Percentiles rank a stretch among this genome's conserved stretches.
phyloP scores from a whole-genome alignment of 2,797 vertebrate genomes.

The Spea hammondii region DNA sequence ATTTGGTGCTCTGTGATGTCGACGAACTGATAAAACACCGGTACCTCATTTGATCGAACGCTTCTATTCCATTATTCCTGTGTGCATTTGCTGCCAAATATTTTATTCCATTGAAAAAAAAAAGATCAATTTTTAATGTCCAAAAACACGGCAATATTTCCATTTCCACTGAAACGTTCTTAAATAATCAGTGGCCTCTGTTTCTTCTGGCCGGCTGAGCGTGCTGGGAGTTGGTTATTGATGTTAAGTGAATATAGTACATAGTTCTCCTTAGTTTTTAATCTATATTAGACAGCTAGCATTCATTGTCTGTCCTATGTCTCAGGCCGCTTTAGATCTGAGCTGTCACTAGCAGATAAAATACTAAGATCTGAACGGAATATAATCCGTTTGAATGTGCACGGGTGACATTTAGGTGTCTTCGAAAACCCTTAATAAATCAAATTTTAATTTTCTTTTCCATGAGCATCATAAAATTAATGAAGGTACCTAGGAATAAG shows the following conservation, averaged over 20 bases:
- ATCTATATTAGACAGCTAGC: no score
- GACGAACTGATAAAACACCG: no score
- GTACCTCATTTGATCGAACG: conserved; percentile 8
- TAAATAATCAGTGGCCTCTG: no score
- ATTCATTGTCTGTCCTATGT: not conserved
- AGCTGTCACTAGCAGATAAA: conserved; percentile 21
- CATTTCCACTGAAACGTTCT: no score
- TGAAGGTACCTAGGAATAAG: conserved; percentile 20
- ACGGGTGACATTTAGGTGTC: conserved; percentile 14
- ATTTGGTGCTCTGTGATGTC: conserved; percentile 24
- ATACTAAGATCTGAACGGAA: conserved; percentile 9
- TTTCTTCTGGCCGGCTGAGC: no score
- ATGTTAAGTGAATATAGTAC: no score
- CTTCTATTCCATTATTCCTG: not conserved
- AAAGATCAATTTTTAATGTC: no score
- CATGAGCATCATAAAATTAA: conserved; percentile 45
- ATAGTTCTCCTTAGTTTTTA: no score
- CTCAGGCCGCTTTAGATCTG: not conserved
- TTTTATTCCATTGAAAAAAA: no score
- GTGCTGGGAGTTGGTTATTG: no score
- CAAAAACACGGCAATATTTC: no score
- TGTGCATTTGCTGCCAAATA: not conserved
- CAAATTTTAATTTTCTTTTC: conserved; percentile 42
- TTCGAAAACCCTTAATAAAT: conserved; percentile 36
- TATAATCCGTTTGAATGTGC: conserved; percentile 30